These are phyloP conservation scores for Indri indri DNA, from an alignment of 2,113 vertebrate species.

Conservation along the genomic window DNA sequence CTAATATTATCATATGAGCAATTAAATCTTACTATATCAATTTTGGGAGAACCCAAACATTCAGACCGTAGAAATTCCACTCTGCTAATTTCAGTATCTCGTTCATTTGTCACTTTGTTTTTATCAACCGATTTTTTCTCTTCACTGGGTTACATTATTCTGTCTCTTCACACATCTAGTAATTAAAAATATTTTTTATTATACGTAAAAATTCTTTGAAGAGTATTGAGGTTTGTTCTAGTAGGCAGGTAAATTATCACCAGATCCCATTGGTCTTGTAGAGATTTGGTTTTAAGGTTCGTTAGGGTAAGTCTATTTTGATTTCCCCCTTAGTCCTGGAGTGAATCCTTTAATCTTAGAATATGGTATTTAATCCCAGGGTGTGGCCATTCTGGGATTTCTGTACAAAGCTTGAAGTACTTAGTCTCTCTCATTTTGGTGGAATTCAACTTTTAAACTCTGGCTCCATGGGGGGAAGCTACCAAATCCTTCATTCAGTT, in stretches of 20 bases:
- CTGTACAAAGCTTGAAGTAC: background rate
- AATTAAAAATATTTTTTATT: background rate
- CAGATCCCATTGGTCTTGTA: background rate
- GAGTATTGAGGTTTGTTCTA: background rate
- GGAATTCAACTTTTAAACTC: background rate
- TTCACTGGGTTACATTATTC: background rate
- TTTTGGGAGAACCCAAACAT: background rate
- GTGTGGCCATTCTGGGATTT: background rate
- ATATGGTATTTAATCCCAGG: background rate
- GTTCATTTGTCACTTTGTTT: conserved; percentile 28
- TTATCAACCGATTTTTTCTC: background rate
- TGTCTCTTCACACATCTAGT: background rate
- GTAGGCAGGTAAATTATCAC: background rate
- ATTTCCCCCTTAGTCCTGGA: background rate
- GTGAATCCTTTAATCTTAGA: background rate
- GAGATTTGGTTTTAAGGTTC: background rate
- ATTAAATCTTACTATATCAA: background rate
- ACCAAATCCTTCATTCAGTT: background rate
- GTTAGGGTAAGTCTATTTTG: background rate
- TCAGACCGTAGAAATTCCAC: background rate
- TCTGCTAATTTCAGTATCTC: conserved; percentile 8
- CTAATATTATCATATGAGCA: no score
- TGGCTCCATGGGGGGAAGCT: background rate
- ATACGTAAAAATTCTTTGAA: background rate
- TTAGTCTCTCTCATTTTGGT: background rate